phyloP scores from a whole-genome alignment of 2,888 invertebrate genomes.

The Criorhina ranunculi region DNA sequence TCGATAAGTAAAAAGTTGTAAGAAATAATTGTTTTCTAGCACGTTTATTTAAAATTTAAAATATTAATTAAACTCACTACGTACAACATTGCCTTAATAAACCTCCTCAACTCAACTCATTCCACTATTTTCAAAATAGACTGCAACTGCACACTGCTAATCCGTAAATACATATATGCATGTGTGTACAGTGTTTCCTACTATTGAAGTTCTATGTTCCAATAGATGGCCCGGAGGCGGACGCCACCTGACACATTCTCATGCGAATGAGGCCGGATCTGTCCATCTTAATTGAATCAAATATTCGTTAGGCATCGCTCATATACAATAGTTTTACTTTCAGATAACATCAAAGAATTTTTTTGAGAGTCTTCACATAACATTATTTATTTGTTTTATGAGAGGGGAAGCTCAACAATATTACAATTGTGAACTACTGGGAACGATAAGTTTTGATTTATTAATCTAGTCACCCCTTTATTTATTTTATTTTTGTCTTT shows the following conservation, averaged over 20 bases:
- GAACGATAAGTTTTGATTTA: slow-evolving; percentile 3
- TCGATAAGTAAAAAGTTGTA: too few species aligned
- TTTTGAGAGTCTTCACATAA: slow-evolving; percentile 41
- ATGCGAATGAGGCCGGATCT: slow-evolving; percentile 74
- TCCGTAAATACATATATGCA: background rate
- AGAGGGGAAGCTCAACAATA: slow-evolving; percentile 27
- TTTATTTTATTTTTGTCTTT: background rate
- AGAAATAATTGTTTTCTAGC: too few species aligned
- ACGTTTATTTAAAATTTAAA: too few species aligned
- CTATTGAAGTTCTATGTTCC: slow-evolving; percentile 30
- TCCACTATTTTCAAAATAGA: background rate
- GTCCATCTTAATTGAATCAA: slow-evolving; percentile 74
- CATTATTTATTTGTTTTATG: slow-evolving; percentile 3
- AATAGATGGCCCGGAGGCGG: slow-evolving; percentile 57
- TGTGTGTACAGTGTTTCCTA: too few species aligned
- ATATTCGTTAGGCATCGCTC: slow-evolving; percentile 52
- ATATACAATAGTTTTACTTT: slow-evolving; percentile 52
- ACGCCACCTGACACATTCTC: slow-evolving; percentile 73
- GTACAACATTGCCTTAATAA: background rate
- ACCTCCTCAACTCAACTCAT: background rate
- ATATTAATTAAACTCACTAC: background rate
- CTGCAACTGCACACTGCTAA: background rate
- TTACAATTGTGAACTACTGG: slow-evolving; percentile 40
- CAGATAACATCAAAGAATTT: slow-evolving; percentile 38
- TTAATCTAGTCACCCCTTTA: slow-evolving; percentile 10